A percentile compares a stretch with the other conserved stretches of the same genome.
Conservation (phyloP, 1,140 invertebrate genomes). For the Drosophila orosa region DNA sequence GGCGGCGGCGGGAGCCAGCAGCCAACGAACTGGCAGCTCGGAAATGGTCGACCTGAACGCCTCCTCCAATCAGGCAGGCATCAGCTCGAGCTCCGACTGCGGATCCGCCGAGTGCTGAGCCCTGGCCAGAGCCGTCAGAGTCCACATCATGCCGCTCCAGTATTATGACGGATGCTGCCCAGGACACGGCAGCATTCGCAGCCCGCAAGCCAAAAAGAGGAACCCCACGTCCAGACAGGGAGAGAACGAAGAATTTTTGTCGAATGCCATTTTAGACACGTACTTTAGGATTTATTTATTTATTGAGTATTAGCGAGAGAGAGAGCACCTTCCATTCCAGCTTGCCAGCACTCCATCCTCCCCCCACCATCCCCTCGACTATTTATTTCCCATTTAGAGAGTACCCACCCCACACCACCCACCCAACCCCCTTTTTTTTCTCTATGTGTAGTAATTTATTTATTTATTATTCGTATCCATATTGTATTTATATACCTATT, state of each 20-base stretch:
- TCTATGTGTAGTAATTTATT: conserved; percentile 56
- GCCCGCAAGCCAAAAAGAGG: conserved; percentile 25
- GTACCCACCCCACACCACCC: background rate
- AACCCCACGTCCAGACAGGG: conserved; percentile 16
- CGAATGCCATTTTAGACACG: conserved; percentile 75
- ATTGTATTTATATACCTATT: conserved; percentile 40
- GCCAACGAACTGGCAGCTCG: conserved; percentile 24
- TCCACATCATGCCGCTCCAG: conserved; percentile 10
- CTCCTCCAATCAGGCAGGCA: conserved; percentile 3
- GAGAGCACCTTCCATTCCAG: conserved; percentile 30
- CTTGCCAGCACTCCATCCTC: background rate
- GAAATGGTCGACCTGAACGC: conserved; percentile 32
- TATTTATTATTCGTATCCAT: conserved; percentile 25
- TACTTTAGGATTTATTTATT: conserved; percentile 60
- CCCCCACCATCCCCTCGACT: conserved; percentile 1
- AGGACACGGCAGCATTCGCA: background rate
- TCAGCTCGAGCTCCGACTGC: conserved; percentile 12
- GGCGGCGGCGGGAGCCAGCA: background rate
- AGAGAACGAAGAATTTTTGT: conserved; percentile 63
- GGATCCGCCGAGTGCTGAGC: conserved; percentile 32
- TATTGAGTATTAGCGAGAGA: conserved; percentile 40
- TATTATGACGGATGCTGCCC: conserved; percentile 3
- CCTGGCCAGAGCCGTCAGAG: background rate
- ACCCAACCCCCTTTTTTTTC: conserved; percentile 1
- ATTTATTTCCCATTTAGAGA: conserved; percentile 41